Percentiles rank a stretch among this genome's conserved stretches.
These are phyloP conservation scores for Tyrannus savana DNA, from an alignment of 2,113 vertebrate species.

Conservation along the genomic window DNA sequence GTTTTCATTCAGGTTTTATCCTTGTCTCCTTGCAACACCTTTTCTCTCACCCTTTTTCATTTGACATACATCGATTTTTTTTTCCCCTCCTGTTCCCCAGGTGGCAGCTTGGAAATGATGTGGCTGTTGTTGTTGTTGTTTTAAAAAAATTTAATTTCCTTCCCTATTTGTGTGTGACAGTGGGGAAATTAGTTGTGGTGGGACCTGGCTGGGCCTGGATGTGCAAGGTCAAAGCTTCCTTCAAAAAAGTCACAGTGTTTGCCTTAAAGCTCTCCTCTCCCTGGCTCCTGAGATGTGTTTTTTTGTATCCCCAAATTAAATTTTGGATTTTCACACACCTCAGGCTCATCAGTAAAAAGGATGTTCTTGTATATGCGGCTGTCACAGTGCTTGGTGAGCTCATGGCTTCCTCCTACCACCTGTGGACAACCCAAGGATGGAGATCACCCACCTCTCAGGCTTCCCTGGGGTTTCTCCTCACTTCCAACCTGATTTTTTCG, in stretches of 20 bases:
- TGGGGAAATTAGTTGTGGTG: neutral
- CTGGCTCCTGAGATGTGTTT: neutral
- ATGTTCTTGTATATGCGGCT: neutral
- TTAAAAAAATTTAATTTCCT: neutral
- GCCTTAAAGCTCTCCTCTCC: neutral
- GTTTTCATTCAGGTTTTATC: slow-evolving; percentile 41
- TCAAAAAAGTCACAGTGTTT: neutral
- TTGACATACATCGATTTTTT: neutral
- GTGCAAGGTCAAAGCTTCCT: neutral
- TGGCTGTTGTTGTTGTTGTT: neutral
- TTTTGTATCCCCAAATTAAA: neutral
- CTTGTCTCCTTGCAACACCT: slow-evolving; percentile 7
- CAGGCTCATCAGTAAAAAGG: neutral
- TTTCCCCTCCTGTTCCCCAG: neutral
- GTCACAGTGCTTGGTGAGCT: accelerated
- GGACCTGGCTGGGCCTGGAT: neutral
- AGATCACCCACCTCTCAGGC: neutral
- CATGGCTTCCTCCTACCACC: accelerated
- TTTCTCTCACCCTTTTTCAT: neutral
- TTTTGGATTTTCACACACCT: neutral
- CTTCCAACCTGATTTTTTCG: neutral
- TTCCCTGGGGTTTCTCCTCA: neutral
- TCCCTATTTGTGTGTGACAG: neutral
- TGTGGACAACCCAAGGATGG: neutral
- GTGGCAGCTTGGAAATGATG: slow-evolving; percentile 11